Percentiles rank a stretch among this genome's conserved stretches.
Conservation (phyloP, 2,113 vertebrate species). For the Cebidichthys violaceus region DNA sequence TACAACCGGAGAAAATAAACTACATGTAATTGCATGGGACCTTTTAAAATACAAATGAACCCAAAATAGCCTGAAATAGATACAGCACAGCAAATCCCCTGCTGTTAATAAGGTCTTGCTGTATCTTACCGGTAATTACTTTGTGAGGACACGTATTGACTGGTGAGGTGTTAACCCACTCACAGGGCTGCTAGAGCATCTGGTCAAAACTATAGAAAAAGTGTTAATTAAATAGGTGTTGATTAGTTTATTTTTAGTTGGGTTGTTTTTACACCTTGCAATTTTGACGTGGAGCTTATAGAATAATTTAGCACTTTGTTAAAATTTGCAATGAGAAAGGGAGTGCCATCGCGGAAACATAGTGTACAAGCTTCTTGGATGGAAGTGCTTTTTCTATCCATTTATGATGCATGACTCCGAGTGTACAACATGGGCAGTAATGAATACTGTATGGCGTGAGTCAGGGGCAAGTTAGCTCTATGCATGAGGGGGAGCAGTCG, state of each 20-base stretch:
- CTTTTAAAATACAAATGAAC: not conserved
- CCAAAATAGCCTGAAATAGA: not conserved
- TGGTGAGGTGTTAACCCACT: slow-evolving; percentile 19
- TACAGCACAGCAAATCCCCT: not conserved
- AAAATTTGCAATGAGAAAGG: not conserved
- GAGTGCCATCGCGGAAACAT: not conserved
- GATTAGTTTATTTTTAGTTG: not conserved
- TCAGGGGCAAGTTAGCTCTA: slow-evolving; percentile 5
- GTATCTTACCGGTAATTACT: slow-evolving; percentile 39
- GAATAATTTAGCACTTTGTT: slow-evolving; percentile 19
- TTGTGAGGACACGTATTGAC: slow-evolving; percentile 11
- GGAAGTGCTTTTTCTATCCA: slow-evolving; percentile 34
- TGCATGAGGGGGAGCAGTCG: not conserved
- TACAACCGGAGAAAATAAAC: not conserved
- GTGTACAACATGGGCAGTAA: slow-evolving; percentile 12
- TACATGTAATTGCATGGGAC: not conserved
- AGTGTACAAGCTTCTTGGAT: not conserved
- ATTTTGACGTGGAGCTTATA: not conserved
- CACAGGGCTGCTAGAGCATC: slow-evolving; percentile 26
- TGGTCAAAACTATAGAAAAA: slow-evolving; percentile 33
- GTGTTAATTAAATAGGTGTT: slow-evolving; percentile 31
- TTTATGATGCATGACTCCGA: slow-evolving; percentile 43
- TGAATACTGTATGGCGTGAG: slow-evolving; percentile 40
- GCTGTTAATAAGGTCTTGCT: slow-evolving; percentile 26
- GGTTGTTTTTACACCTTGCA: slow-evolving; percentile 2